These are phyloP conservation scores for Chaetodon trifasciatus DNA, from an alignment of 2,797 vertebrate genomes.

Conservation along the genomic window DNA sequence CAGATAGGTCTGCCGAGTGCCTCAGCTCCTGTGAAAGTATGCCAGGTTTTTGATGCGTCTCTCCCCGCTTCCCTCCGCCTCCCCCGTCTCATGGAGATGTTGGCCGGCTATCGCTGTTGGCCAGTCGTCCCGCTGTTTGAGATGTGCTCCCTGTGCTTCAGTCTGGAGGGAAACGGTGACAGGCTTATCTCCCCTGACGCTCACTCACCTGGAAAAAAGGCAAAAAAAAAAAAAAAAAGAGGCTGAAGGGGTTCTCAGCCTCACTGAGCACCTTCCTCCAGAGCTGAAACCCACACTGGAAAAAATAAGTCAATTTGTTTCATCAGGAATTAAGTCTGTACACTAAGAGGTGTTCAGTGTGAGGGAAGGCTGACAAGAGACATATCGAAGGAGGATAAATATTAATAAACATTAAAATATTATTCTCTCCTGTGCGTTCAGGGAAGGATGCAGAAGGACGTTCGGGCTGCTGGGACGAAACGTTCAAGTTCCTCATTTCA, in stretches of 20 bases:
- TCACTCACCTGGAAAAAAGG: constrained; percentile 75
- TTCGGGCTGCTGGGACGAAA: neutral
- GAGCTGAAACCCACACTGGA: constrained; percentile 48
- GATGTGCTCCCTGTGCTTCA: constrained; percentile 70
- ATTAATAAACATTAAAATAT: too few relatives aligned
- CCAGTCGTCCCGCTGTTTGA: constrained; percentile 73
- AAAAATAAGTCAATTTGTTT: constrained; percentile 11
- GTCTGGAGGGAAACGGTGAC: constrained; percentile 72
- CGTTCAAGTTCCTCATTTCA: neutral
- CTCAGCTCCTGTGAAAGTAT: constrained; percentile 63
- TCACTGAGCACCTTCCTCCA: constrained; percentile 43
- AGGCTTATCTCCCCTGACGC: constrained; percentile 75
- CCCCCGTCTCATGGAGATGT: constrained; percentile 60
- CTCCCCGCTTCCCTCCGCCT: neutral
- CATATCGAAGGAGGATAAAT: neutral
- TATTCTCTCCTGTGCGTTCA: too few relatives aligned
- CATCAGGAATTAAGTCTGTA: constrained; percentile 23
- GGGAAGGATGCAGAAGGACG: neutral
- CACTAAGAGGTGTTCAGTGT: constrained; percentile 14
- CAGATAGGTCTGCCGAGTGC: constrained; percentile 63
- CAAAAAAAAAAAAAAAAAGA: neutral
- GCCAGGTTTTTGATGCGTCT: constrained; percentile 70
- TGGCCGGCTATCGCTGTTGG: constrained; percentile 75
- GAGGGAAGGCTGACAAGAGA: neutral
- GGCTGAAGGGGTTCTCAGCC: constrained; percentile 56